A percentile compares a stretch with the other conserved stretches of the same genome.
These are phyloP conservation scores for Pelosia muscerda DNA, from an alignment of 2,888 invertebrate species.

Conservation along the genomic window DNA sequence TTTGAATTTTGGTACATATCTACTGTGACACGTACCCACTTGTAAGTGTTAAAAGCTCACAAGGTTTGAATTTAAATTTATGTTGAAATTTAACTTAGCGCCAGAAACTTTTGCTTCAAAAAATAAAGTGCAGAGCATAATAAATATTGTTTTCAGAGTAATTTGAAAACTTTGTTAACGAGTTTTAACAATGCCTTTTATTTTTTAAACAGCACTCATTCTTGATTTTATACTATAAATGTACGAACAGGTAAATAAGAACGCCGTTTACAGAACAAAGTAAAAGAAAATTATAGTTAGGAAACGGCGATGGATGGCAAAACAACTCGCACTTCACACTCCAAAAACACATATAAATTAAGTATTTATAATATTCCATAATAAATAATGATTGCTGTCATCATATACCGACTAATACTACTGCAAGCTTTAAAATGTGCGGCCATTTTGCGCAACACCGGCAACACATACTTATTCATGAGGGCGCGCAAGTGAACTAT, in stretches of 20 bases:
- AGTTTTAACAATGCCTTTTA: background rate
- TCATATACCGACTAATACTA: background rate
- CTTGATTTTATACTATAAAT: too few relatives aligned
- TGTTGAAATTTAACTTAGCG: background rate
- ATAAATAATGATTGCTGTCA: background rate
- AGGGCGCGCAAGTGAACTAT: constrained; percentile 45
- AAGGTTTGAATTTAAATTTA: constrained; percentile 5
- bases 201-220: background rate
- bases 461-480: constrained; percentile 53
- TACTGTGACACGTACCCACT: background rate
- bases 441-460: constrained; percentile 50
- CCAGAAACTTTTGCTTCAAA: background rate
- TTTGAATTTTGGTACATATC: background rate
- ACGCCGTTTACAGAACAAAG: too few relatives aligned
- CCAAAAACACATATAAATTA: background rate
- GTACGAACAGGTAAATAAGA: too few relatives aligned
- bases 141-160: background rate
- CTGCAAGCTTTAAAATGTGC: constrained; percentile 7
- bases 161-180: background rate
- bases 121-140: background rate
- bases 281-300: too few relatives aligned
- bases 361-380: background rate
- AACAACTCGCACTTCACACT: too few relatives aligned
- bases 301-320: too few relatives aligned
- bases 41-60: background rate